Evolutionary conservation across 2,888 invertebrate genomes (phyloP).

Genomic region (Diogma glabrata): DNA sequence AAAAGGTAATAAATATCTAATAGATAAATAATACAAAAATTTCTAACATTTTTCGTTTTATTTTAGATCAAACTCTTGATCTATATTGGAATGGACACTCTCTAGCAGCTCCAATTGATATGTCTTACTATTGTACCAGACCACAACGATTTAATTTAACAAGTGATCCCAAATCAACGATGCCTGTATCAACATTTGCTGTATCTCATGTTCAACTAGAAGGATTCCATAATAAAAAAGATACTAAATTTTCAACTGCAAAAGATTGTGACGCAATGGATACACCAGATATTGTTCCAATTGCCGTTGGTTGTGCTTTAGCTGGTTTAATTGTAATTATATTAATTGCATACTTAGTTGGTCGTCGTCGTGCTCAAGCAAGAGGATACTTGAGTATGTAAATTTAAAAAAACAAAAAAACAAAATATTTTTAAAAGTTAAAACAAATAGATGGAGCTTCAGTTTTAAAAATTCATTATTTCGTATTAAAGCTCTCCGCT

Average conservation of each 20-base stretch:
- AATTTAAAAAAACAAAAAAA: no score
- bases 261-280: slow-evolving; percentile 60
- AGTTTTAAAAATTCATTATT: no score
- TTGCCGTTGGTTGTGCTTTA: slow-evolving; percentile 90
- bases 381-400: slow-evolving; percentile 84
- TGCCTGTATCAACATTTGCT: slow-evolving; percentile 39
- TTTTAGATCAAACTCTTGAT: slow-evolving; percentile 33
- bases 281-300: slow-evolving; percentile 86
- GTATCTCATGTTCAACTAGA: slow-evolving; percentile 57
- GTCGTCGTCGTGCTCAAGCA: slow-evolving; percentile 71
- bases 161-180: slow-evolving; percentile 22
- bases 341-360: slow-evolving; percentile 84
- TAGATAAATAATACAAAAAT: slow-evolving; percentile 1
- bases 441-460: no score
- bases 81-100: slow-evolving; percentile 40
- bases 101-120: slow-evolving; percentile 48
- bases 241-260: slow-evolving; percentile 53
- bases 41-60: no score
- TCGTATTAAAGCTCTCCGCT: no score
- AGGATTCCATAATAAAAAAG: slow-evolving; percentile 49
- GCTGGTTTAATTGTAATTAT: slow-evolving; percentile 84
- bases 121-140: slow-evolving; percentile 62
- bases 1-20: no score
- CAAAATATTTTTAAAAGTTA: no score
- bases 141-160: slow-evolving; percentile 46